Base-by-base conservation (phyloP, 2,797 vertebrate genomes). In the Diceros bicornis region DNA sequence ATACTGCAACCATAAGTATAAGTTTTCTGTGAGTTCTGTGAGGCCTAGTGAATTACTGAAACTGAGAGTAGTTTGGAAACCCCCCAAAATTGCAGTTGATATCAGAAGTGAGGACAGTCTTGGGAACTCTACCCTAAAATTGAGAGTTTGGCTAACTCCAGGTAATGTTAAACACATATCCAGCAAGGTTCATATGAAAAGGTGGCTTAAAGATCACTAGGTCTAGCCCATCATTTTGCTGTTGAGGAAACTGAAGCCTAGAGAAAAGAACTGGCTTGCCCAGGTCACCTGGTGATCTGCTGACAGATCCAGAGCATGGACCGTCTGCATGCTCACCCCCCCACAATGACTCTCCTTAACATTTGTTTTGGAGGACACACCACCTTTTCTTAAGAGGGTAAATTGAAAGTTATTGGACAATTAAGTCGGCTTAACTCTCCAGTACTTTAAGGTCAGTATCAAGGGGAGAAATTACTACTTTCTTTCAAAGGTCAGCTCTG, bases 401-500 rank as follows among this genome's bases (percentile, higher is more conserved):
- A 89, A 23, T 17, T 21, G 9, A 77, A 77, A 55, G 12, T 47
- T 62, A 83, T 1, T 62, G 27, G 69, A 59, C 6, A 34, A 74
- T 88, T 75, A 81, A 66, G 23, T 52, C 62, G 27, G 27, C 25
- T 88, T 78, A 86, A 78, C 23, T 93, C 25, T 12, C n/a, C 10
- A 37, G 11, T 41, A 57, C 55, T 75, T 75, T 69, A 62, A 96
- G 57, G 44, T 87, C 37, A 47, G 11, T 47, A 20, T 20, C 29
- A 64, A 87, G 62, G 71, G 34, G 23, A 97, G 57, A 91, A 89
- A 62, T 92, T 17, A 77, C 6, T 14, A 79, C 9, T 68, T 1
- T 20, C 57, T 83, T 86, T 27, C 17, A 92, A 89, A 91, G 74
- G 59, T 55, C n/a, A 83, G 90, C 91, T 82, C 4, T 68, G 10